Evolutionary conservation across 2,797 vertebrate species (phyloP).

Genomic region (Decapterus maruadsi): DNA sequence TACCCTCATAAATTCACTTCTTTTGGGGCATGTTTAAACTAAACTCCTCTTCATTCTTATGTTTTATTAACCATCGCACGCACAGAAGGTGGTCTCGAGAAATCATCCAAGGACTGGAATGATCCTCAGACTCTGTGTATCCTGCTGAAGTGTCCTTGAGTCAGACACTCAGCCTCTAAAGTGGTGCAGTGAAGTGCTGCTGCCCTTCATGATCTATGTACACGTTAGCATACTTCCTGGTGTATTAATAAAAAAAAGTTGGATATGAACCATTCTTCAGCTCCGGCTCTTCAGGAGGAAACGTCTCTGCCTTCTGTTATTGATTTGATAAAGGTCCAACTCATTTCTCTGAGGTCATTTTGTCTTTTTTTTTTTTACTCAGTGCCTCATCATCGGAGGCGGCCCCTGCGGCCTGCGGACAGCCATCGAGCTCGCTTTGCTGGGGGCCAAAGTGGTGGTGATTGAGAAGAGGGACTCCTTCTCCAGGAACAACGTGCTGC

Average conservation of each 20-base stretch:
- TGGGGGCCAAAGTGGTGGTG: conserved; percentile 95
- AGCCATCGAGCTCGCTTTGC: conserved; percentile 95
- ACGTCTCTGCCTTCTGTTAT: conserved; percentile 27
- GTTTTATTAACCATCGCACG: conserved; percentile 23
- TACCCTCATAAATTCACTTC: conserved; percentile 33
- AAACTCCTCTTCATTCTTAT: not conserved
- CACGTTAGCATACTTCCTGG: not conserved
- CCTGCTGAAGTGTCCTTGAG: conserved; percentile 36
- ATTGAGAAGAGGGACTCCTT: conserved; percentile 98
- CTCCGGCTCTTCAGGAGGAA: conserved; percentile 4
- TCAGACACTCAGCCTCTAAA: conserved; percentile 40
- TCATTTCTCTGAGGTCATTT: conserved; percentile 25
- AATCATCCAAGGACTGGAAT: conserved; percentile 2
- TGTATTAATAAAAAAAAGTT: conserved; percentile 47
- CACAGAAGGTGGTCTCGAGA: not conserved
- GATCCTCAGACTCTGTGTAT: conserved; percentile 16
- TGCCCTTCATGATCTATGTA: conserved; percentile 15
- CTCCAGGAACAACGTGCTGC: conserved; percentile 97
- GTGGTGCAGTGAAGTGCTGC: conserved; percentile 34
- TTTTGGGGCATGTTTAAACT: not conserved
- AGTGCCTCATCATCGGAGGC: conserved; percentile 98
- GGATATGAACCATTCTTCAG: conserved; percentile 23
- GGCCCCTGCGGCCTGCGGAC: conserved; percentile 96
- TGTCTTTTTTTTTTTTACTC: conserved; percentile 40
- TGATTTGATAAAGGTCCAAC: conserved; percentile 7